phyloP scores from a whole-genome alignment of 2,888 invertebrate species.

The Hedychridium roseum region DNA sequence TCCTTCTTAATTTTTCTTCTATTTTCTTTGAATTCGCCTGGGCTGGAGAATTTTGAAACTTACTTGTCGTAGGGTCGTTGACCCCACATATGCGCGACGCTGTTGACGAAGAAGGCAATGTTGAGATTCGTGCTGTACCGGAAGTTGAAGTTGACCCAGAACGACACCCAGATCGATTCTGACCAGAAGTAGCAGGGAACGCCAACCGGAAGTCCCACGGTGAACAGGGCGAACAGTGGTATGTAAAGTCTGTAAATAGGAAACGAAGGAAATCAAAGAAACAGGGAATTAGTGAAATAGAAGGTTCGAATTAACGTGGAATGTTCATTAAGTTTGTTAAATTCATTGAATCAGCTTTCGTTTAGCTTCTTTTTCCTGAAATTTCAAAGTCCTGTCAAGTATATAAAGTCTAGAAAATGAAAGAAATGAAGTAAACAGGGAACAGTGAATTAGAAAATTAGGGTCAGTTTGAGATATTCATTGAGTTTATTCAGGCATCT shows the following conservation, averaged over 20 bases:
- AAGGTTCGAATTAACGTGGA: too few species aligned
- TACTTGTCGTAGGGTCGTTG: conserved; percentile 89
- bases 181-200: conserved; percentile 87
- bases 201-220: conserved; percentile 74
- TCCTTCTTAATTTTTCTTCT: too few species aligned
- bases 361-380: neutral
- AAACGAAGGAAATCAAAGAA: too few species aligned
- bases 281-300: too few species aligned
- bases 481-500: too few species aligned
- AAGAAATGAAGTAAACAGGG: too few species aligned
- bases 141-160: conserved; percentile 83
- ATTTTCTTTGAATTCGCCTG: neutral
- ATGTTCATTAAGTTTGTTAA: conserved; percentile 7
- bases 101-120: conserved; percentile 94
- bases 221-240: conserved; percentile 75
- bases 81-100: conserved; percentile 94
- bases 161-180: conserved; percentile 80
- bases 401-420: too few species aligned
- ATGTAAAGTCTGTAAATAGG: conserved; percentile 70
- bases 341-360: neutral
- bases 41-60: conserved; percentile 51
- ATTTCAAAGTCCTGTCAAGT: too few species aligned
- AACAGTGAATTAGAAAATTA: too few species aligned
- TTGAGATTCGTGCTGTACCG: conserved; percentile 87
- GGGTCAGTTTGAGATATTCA: too few species aligned